Conservation (phyloP, 2,797 vertebrate genomes). For the Danio kyathit region DNA sequence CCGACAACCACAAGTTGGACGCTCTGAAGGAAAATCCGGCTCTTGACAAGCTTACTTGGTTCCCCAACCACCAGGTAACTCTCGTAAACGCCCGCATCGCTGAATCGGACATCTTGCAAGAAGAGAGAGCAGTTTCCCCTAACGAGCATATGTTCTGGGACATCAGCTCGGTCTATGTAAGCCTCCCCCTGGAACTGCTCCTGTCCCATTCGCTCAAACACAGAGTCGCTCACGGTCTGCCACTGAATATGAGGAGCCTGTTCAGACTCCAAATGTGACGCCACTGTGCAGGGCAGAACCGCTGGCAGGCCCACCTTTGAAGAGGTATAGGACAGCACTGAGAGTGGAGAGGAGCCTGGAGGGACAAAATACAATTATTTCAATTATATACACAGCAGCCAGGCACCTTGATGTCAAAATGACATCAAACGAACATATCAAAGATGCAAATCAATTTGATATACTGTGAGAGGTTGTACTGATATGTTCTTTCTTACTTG, state of each 20-base stretch:
- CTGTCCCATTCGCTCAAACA: slow-evolving; percentile 68
- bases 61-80: slow-evolving; percentile 71
- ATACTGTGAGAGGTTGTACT: too few species aligned
- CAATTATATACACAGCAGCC: background rate
- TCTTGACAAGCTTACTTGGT: background rate
- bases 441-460: too few species aligned
- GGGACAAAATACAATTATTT: background rate
- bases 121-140: slow-evolving; percentile 76
- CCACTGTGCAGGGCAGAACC: slow-evolving; percentile 73
- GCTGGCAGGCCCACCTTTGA: slow-evolving; percentile 64
- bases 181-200: slow-evolving; percentile 56
- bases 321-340: background rate
- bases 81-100: slow-evolving; percentile 71
- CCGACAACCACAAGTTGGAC: slow-evolving; percentile 71
- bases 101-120: slow-evolving; percentile 71
- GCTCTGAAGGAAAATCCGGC: slow-evolving; percentile 68
- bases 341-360: slow-evolving; percentile 63
- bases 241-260: slow-evolving; percentile 68
- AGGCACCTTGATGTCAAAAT: too few species aligned
- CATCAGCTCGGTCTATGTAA: slow-evolving; percentile 63
- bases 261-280: background rate
- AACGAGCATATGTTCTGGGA: slow-evolving; percentile 59
- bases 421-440: too few species aligned
- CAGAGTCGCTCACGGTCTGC: background rate
- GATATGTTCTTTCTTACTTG: too few species aligned